phyloP scores from a whole-genome alignment of 2,797 vertebrate species.

The Lepilemur ruficaudatus region DNA sequence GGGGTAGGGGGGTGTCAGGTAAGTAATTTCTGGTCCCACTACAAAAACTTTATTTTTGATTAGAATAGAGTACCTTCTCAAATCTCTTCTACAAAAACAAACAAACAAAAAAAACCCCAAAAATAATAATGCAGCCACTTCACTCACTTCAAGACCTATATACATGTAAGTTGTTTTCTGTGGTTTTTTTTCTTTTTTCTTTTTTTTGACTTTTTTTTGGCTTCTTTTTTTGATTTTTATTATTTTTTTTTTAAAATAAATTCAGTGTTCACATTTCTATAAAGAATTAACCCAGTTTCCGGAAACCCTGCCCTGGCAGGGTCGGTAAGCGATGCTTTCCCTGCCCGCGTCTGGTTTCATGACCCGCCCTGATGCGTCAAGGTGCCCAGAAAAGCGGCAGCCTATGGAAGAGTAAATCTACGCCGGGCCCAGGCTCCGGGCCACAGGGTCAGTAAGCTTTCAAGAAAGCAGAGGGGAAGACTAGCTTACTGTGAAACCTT shows the following conservation, averaged over 20 bases:
- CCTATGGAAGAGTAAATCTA: conserved; percentile 22
- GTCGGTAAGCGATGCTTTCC: conserved; percentile 7
- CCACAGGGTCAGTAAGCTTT: conserved; percentile 56
- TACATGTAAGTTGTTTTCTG: conserved; percentile 77
- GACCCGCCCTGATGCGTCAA: background rate
- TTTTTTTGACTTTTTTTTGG: background rate
- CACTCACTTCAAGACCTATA: conserved; percentile 70
- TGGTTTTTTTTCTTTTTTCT: conserved; percentile 51
- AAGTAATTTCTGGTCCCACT: conserved; percentile 77
- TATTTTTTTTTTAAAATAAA: conserved; percentile 71
- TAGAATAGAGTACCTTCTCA: conserved; percentile 81
- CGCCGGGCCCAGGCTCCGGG: background rate
- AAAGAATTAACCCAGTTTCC: conserved; percentile 70
- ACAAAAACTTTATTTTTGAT: conserved; percentile 74
- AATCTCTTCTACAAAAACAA: conserved; percentile 71
- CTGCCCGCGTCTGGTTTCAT: conserved; percentile 10
- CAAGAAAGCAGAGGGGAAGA: conserved; percentile 76
- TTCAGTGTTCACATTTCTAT: conserved; percentile 80
- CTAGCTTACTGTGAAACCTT: conserved; percentile 62
- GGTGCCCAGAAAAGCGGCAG: conserved; percentile 18
- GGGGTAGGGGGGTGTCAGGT: background rate
- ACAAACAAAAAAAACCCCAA: background rate
- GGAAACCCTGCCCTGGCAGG: conserved; percentile 66
- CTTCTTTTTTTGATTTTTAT: background rate
- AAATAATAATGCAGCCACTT: conserved; percentile 45